phyloP scores from a whole-genome alignment of 2,113 vertebrate genomes.

The Brienomyrus brachyistius region DNA sequence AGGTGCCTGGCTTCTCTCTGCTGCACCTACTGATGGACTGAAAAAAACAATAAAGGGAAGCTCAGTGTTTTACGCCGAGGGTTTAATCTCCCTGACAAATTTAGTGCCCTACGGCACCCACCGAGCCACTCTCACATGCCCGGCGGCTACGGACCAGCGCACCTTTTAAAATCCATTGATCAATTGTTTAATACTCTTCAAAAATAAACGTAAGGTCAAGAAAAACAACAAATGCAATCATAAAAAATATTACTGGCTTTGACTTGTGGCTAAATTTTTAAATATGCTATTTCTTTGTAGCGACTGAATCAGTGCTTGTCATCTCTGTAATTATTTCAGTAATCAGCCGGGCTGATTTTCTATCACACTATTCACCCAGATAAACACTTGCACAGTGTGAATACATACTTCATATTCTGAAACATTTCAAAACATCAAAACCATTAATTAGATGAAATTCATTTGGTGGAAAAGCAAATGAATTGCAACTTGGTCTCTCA shows the following conservation, averaged over 20 bases:
- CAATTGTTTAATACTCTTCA: conserved; percentile 43
- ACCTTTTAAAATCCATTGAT: background rate
- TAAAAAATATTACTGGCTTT: background rate
- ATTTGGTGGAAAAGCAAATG: background rate
- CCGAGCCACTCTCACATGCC: background rate
- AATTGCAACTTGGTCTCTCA: background rate
- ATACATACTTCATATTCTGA: conserved; percentile 5
- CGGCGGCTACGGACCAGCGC: background rate
- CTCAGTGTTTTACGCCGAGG: background rate
- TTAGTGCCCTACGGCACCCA: background rate
- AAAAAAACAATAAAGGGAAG: background rate
- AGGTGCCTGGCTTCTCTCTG: background rate
- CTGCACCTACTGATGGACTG: background rate
- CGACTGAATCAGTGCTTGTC: background rate
- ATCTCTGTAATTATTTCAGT: background rate
- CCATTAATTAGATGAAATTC: conserved; percentile 9
- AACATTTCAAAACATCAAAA: background rate
- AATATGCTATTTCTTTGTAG: background rate
- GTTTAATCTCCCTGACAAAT: background rate
- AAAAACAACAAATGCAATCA: background rate
- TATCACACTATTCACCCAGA: background rate
- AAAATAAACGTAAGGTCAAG: conserved; percentile 7
- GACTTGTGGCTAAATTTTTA: background rate
- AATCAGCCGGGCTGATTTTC: background rate
- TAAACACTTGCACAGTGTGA: background rate